Evolutionary conservation across 2,113 vertebrate species (phyloP).

Genomic region (Nesospiza acunhae): DNA sequence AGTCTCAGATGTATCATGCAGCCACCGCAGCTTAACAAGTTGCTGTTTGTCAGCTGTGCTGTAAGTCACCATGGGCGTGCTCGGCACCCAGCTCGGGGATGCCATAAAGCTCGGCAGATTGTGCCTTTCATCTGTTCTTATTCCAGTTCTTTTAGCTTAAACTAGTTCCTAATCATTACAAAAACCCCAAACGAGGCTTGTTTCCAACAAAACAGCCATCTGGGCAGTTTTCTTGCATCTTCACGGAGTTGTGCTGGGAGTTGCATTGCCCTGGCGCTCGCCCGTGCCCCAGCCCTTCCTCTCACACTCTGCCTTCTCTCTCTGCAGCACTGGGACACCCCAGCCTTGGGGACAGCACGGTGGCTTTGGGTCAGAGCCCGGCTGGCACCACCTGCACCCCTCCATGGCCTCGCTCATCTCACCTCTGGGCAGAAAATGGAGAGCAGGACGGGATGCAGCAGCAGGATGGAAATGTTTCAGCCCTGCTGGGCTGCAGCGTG

Average conservation of each 20-base stretch:
- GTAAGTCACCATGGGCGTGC: neutral
- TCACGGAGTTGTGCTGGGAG: fast-evolving
- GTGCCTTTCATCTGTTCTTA: neutral
- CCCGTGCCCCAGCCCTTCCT: neutral
- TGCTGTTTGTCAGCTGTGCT: neutral
- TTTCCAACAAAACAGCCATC: neutral
- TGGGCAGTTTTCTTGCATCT: neutral
- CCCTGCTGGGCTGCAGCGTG: fast-evolving
- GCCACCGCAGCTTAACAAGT: neutral
- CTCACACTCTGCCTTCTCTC: fast-evolving
- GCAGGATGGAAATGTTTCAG: neutral
- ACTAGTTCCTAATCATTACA: neutral
- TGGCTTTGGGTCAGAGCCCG: neutral
- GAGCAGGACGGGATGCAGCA: neutral
- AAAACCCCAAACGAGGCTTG: neutral
- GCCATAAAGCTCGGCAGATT: neutral
- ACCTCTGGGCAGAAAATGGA: fast-evolving
- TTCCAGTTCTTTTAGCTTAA: neutral
- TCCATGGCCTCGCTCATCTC: fast-evolving
- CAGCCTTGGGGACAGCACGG: neutral
- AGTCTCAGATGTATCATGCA: neutral
- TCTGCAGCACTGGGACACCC: neutral
- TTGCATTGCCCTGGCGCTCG: fast-evolving
- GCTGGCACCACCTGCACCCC: neutral
- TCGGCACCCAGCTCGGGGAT: neutral